These are phyloP conservation scores for Chrysochloris asiatica DNA, from an alignment of 2,113 vertebrate species.

Conservation along the genomic window DNA sequence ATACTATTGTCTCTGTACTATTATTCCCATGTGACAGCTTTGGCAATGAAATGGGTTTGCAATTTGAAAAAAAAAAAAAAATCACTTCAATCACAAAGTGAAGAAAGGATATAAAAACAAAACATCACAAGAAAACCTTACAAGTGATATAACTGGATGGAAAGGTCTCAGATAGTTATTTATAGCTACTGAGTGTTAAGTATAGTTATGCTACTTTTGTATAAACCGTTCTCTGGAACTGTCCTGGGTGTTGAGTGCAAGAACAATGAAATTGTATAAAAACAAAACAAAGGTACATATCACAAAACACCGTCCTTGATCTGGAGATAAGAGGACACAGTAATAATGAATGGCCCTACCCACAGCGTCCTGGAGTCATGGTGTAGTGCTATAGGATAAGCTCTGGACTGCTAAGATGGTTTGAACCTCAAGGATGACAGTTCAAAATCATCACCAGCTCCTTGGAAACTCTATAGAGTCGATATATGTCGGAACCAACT, in stretches of 20 bases:
- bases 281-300: not conserved
- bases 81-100: not conserved
- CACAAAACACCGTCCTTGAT: not conserved
- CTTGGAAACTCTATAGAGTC: too few relatives aligned
- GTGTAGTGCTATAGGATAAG: too few relatives aligned
- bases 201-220: not conserved
- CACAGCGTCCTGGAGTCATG: too few relatives aligned
- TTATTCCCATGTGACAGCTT: too few relatives aligned
- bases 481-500: too few relatives aligned
- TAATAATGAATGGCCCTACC: not conserved
- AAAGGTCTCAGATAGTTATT: not conserved
- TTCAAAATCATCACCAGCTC: too few relatives aligned
- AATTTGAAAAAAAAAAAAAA: conserved; percentile 36
- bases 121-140: not conserved
- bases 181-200: not conserved
- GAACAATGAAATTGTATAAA: not conserved
- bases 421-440: too few relatives aligned
- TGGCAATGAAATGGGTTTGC: not conserved
- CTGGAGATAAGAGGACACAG: not conserved
- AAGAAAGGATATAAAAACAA: not conserved
- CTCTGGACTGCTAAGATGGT: too few relatives aligned
- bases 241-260: not conserved
- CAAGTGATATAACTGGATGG: not conserved
- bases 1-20: not conserved
- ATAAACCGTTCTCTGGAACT: not conserved